Evolutionary conservation across 2,888 invertebrate genomes (phyloP).

Genomic region (Chymomyza amoena): DNA sequence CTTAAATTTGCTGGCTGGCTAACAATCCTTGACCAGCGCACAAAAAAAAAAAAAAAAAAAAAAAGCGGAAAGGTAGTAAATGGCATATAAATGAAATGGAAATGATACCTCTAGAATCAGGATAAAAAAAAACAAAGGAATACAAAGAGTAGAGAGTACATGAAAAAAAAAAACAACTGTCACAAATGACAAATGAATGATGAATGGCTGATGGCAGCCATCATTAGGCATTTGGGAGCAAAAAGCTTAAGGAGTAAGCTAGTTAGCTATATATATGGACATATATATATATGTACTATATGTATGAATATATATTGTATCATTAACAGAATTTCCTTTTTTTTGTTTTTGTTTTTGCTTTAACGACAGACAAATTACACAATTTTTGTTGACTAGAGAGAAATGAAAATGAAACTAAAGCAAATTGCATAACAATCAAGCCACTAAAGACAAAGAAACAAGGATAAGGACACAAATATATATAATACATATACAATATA

Average conservation of each 20-base stretch:
- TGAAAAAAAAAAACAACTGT: background rate
- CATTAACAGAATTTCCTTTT: background rate
- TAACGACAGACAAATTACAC: slow-evolving; percentile 2
- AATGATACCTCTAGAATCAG: background rate
- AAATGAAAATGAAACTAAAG: background rate
- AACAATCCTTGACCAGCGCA: background rate
- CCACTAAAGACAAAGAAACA: background rate
- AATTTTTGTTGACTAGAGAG: background rate
- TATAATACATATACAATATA: background rate
- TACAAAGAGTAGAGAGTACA: slow-evolving; percentile 3
- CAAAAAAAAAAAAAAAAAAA: background rate
- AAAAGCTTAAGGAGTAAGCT: slow-evolving; percentile 20
- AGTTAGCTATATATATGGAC: background rate
- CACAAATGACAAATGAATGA: slow-evolving; percentile 42
- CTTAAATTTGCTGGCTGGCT: slow-evolving; percentile 13
- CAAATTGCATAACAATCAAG: slow-evolving; percentile 8
- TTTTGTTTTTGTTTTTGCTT: background rate
- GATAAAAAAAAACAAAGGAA: slow-evolving; percentile 14
- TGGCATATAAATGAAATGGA: slow-evolving; percentile 18
- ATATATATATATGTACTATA: slow-evolving; percentile 13
- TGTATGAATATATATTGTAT: background rate
- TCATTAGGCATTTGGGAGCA: slow-evolving; percentile 33
- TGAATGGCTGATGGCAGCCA: slow-evolving; percentile 34
- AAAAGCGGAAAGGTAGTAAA: slow-evolving; percentile 10
- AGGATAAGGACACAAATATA: slow-evolving; percentile 1